phyloP scores from a whole-genome alignment of 2,113 vertebrate species.

The Alectura lathami region DNA sequence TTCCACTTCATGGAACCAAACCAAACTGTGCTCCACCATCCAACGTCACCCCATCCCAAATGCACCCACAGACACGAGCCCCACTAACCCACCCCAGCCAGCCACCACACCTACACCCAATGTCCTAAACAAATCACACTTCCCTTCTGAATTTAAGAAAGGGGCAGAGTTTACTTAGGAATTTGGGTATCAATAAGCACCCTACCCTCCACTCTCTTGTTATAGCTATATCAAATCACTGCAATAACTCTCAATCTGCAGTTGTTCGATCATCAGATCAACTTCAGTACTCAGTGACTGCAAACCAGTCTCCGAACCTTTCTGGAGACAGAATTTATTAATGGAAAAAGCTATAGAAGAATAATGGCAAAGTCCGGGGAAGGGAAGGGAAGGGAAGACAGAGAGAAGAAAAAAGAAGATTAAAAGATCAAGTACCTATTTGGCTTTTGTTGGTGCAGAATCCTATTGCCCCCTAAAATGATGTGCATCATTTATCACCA shows the following conservation, averaged over 20 bases:
- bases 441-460: not conserved
- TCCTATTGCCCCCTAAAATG: not conserved
- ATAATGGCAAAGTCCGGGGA: not conserved
- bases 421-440: not conserved
- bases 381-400: not conserved
- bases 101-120: not conserved
- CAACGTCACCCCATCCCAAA: not conserved
- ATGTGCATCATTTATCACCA: not conserved
- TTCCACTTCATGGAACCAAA: not conserved
- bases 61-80: not conserved
- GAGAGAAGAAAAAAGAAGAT: not conserved
- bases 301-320: not conserved
- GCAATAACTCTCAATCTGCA: not conserved
- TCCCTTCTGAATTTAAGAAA: not conserved
- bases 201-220: not conserved
- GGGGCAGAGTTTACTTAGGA: not conserved
- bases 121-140: not conserved
- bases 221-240: not conserved
- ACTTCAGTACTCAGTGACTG: not conserved
- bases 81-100: not conserved
- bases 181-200: not conserved
- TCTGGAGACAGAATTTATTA: not conserved
- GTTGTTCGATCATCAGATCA: not conserved
- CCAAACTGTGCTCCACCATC: not conserved
- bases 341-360: not conserved